Evolutionary conservation across 2,797 vertebrate species (phyloP).

Genomic region (Borostomias antarcticus): DNA sequence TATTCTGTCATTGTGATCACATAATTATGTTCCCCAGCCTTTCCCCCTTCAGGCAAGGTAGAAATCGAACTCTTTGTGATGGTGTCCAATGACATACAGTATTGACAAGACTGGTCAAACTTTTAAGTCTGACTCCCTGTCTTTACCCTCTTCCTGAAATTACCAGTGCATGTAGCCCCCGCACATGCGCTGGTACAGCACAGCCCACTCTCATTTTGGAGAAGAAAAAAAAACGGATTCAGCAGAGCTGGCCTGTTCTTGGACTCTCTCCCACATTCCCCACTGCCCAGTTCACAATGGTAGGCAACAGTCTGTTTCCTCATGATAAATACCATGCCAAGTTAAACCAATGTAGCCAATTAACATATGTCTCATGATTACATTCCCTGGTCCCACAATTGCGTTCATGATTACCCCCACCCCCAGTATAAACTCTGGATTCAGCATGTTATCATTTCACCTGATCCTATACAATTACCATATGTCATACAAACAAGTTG

Average conservation of each 20-base stretch:
- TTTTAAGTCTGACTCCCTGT: constrained; percentile 13
- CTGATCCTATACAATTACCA: not conserved
- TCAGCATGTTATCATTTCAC: not conserved
- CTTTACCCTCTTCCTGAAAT: not conserved
- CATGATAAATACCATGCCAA: constrained; percentile 23
- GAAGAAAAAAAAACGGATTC: constrained; percentile 48
- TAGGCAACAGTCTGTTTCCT: constrained; percentile 27
- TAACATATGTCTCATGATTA: constrained; percentile 2
- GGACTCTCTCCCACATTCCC: constrained; percentile 58
- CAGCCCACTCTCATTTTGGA: constrained; percentile 27
- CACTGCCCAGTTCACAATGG: constrained; percentile 37
- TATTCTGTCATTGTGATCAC: constrained; percentile 1
- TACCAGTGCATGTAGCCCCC: constrained; percentile 20
- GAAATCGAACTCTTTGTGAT: not conserved
- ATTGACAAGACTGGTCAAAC: not conserved
- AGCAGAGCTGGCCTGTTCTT: constrained; percentile 37
- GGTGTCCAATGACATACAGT: not conserved
- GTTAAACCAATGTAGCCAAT: constrained; percentile 28
- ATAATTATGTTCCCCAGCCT: not conserved
- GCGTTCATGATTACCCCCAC: too few relatives aligned
- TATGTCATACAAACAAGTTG: not conserved
- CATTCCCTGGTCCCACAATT: not conserved
- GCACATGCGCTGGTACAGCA: constrained; percentile 28
- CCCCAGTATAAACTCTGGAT: too few relatives aligned
- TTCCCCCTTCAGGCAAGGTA: not conserved